Base-by-base conservation (phyloP, 1,140 invertebrate genomes). In the Papilio helenus region DNA sequence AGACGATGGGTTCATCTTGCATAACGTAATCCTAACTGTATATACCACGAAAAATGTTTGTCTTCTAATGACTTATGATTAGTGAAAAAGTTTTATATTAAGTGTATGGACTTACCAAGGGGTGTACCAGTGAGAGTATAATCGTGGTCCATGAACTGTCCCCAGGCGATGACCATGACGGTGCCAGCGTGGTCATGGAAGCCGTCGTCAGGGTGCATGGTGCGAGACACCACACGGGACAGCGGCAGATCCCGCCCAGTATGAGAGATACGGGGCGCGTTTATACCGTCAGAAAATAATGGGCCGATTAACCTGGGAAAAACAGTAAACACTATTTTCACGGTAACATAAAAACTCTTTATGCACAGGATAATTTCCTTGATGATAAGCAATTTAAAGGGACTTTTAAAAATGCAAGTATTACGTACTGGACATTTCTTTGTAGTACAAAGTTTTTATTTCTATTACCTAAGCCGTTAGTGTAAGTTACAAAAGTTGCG, bases 91-190 rank as follows among this genome's bases (percentile, higher is more conserved):
- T 14, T 29, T 0, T 49, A 3, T 1, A 29, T 39, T 42, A 42
- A n/a, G n/a, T 55, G 44, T 46, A 72, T 44, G 18, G 12, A 44
- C 88, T 94, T 95, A 98, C 97, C 97, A 81, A 98, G 93, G 79
- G 97, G 97, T 44, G 97, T 98, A 42, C 96, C 98, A 73, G 98
- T 98, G 12, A 99, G 95, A 1, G 98, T 99, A 84, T 98, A 97
- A 90, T 99, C 98, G 94, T 99, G 98, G 92, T 99, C 98, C 96
- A 99, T 98, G 92, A 99, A 98, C 94, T 99, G 98, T 85, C 98
- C 98, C 98, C 98, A 98, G 76, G 98, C 98, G 80, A 99, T 98
- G 61, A 98, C 96, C 97, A 99, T 98, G 81, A 98, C 97, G 16
- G 98, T 98, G 68, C 98, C 97, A n/a, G 98, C 98, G 89, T 99